phyloP scores from a whole-genome alignment of 2,113 vertebrate genomes.

The Triplophysa dalaica region DNA sequence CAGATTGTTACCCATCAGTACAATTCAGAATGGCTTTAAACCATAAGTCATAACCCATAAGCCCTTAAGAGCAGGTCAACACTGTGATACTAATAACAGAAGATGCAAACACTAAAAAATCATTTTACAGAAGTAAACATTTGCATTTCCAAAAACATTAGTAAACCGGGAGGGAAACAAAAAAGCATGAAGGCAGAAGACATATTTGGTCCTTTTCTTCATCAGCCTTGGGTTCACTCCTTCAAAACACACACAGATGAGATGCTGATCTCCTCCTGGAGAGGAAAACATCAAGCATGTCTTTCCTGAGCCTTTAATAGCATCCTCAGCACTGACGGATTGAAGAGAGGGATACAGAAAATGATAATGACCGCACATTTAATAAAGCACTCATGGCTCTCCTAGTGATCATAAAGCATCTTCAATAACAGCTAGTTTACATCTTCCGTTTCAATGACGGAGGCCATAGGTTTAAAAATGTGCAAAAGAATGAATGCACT shows the following conservation, averaged over 20 bases:
- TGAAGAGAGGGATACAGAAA: conserved; percentile 9
- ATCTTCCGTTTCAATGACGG: neutral
- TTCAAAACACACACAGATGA: conserved; percentile 9
- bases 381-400: conserved; percentile 12
- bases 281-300: conserved; percentile 15
- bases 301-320: conserved; percentile 10
- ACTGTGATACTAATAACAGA: no score
- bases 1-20: no score
- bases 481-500: no score
- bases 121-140: neutral
- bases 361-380: conserved; percentile 10
- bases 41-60: neutral
- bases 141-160: conserved; percentile 22
- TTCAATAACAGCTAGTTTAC: conserved; percentile 16
- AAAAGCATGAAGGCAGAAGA: conserved; percentile 23
- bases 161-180: conserved; percentile 7
- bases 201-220: conserved; percentile 21
- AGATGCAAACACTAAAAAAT: no score
- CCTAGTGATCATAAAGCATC: conserved; percentile 1
- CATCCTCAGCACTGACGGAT: neutral
- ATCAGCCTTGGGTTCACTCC: neutral
- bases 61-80: neutral
- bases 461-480: neutral
- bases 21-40: neutral
- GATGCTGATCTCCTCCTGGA: conserved; percentile 7